Base-by-base conservation (phyloP, 2,797 vertebrate genomes). In the Pipistrellus pipistrellus region DNA sequence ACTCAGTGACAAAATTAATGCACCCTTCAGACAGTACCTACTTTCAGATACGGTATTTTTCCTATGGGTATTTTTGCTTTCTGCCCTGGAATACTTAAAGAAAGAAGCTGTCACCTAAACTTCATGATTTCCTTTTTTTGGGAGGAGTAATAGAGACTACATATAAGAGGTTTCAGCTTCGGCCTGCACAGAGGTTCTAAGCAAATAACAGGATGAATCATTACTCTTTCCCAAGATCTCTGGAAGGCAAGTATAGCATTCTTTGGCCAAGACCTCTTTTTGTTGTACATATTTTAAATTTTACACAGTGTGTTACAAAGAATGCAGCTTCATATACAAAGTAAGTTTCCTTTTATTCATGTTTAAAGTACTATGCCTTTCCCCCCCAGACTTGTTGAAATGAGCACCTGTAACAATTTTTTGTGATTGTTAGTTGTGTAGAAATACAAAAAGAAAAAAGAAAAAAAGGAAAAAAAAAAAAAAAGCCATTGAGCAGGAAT, bases 1-100 rank as follows among this genome's bases (percentile, higher is more conserved):
- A 96, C 66, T 96, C 97, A 99, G 98, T 98, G 98, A 98, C 98
- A 98, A 97, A 98, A 98, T 96, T 98, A 97, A 97, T 15, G 82
- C 94, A 97, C 92, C 95, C 78, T 97, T 98, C 95, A 97, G 93
- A 98, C 98, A 97, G 93, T 38, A 68, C 68, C 82, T 48, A 35
- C 77, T 11, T 71, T 72, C 17, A 88, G 23, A 95, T 7, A 8
- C 13, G 3, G 38, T 57, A 98, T 97, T 75, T 92, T 97, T 96
- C 97, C 97, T 98, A 97, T 89, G 88, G 51, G 66, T 91, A 78
- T 93, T 98, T 97, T 98, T 98, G 98, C 98, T 92, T 93, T 97
- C 88, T 93, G 97, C 88, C 91, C 89, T 97, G 96, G 95, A 95
- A 93, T 96, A 96, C 95, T 97, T 97, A 97, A 97, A 97, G 95